phyloP scores from a whole-genome alignment of 1,140 invertebrate species.

The Eriocheir sinensis region DNA sequence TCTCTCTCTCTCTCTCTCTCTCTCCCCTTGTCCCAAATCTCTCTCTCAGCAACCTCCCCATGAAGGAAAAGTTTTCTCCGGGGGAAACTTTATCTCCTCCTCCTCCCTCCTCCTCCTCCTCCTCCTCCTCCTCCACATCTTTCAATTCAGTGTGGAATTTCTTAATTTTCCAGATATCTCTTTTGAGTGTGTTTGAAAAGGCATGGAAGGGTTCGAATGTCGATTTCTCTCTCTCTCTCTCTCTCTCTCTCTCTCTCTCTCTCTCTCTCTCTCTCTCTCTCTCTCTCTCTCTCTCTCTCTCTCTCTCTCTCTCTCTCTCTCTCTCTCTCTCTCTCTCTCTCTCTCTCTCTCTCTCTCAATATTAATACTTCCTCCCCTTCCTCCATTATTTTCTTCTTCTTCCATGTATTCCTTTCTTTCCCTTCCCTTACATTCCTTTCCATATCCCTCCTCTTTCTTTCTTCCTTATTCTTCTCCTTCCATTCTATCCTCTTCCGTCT shows the following conservation, averaged over 20 bases:
- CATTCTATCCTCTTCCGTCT: neutral
- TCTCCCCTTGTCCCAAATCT: neutral
- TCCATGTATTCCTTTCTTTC: neutral
- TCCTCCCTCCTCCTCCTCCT: neutral
- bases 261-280: constrained; percentile 25
- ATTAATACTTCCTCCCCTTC: neutral
- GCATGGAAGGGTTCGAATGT: no score
- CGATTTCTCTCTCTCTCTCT: neutral
- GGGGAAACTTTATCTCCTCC: neutral
- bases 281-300: constrained; percentile 17
- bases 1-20: neutral
- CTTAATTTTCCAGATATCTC: no score
- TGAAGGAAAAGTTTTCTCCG: neutral
- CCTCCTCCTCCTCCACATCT: neutral
- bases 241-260: neutral
- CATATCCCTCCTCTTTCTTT: neutral
- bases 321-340: constrained; percentile 38
- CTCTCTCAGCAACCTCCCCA: neutral
- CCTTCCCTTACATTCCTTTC: neutral
- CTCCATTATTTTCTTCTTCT: neutral
- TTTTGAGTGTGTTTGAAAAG: no score
- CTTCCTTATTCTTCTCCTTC: neutral
- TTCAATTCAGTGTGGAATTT: no score
- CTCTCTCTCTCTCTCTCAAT: neutral
- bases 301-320: neutral